Conservation (phyloP, 2,113 vertebrate genomes). For the Nansenia antarctica region DNA sequence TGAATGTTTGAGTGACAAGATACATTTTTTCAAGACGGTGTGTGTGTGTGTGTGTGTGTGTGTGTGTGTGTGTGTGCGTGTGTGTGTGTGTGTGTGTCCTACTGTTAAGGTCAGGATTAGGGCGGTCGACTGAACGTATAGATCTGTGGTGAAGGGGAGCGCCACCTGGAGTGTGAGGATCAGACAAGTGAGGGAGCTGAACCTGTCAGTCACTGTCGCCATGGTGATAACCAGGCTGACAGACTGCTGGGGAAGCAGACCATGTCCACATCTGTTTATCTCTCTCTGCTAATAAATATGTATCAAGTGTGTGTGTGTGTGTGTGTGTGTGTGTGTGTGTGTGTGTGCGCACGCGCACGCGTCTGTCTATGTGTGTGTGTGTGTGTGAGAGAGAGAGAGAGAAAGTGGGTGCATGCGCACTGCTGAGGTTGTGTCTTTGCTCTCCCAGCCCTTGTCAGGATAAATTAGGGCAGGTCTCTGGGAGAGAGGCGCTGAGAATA, state of each 20-base stretch:
- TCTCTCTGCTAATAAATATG: not conserved
- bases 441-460: constrained; percentile 18
- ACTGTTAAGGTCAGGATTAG: not conserved
- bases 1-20: not conserved
- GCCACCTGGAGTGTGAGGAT: not conserved
- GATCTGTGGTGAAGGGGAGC: not conserved
- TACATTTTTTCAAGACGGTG: no score
- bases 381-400: not conserved
- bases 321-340: constrained; percentile 13
- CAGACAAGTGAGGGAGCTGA: not conserved
- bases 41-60: no score
- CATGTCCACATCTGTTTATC: not conserved
- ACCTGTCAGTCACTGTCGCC: not conserved
- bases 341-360: not conserved
- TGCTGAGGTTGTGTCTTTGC: not conserved
- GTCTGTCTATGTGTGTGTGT: constrained; percentile 9
- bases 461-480: constrained; percentile 27
- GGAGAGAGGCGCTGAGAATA: not conserved
- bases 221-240: not conserved
- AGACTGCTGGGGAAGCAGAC: constrained; percentile 4
- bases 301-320: constrained; percentile 7
- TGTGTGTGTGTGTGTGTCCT: no score
- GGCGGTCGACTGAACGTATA: not conserved
- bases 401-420: not conserved
- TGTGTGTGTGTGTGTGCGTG: no score